phyloP scores from a whole-genome alignment of 2,888 invertebrate species.

The Hirtodrosophila trivittata region DNA sequence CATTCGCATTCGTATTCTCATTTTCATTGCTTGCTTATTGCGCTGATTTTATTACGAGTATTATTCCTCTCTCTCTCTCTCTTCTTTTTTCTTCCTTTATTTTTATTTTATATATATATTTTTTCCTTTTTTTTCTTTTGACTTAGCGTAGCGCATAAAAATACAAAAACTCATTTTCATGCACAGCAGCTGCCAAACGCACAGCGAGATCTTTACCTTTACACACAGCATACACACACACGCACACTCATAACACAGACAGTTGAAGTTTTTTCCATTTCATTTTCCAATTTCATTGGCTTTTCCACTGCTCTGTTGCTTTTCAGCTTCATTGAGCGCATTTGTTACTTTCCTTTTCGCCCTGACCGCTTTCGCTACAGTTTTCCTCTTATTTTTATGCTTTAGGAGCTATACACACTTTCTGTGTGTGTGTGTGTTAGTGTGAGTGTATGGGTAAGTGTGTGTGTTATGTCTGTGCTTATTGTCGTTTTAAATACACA shows the following conservation, averaged over 20 bases:
- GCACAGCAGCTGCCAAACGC: constrained; percentile 72
- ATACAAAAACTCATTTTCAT: constrained; percentile 71
- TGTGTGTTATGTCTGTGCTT: constrained; percentile 38
- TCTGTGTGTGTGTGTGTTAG: neutral
- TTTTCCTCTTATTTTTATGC: constrained; percentile 44
- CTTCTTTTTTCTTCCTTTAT: neutral
- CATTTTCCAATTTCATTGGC: constrained; percentile 73
- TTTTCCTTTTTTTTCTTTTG: constrained; percentile 27
- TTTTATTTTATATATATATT: neutral
- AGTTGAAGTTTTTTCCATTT: constrained; percentile 67
- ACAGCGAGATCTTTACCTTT: constrained; percentile 60
- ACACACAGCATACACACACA: constrained; percentile 3
- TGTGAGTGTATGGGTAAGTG: constrained; percentile 12
- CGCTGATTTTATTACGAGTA: constrained; percentile 75
- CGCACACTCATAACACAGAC: constrained; percentile 13
- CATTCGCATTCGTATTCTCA: constrained; percentile 39
- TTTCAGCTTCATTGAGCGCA: constrained; percentile 73
- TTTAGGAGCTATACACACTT: constrained; percentile 5
- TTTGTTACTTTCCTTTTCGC: constrained; percentile 47
- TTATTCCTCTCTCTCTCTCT: constrained; percentile 48
- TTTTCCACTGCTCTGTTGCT: constrained; percentile 46
- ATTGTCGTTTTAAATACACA: constrained; percentile 73
- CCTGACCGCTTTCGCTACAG: constrained; percentile 20
- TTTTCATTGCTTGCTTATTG: constrained; percentile 74
- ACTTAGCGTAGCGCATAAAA: constrained; percentile 58